Percentiles rank a stretch among this genome's conserved stretches.
These are phyloP conservation scores for Octopus sinensis DNA, from an alignment of 1,140 invertebrate species.

Conservation along the genomic window DNA sequence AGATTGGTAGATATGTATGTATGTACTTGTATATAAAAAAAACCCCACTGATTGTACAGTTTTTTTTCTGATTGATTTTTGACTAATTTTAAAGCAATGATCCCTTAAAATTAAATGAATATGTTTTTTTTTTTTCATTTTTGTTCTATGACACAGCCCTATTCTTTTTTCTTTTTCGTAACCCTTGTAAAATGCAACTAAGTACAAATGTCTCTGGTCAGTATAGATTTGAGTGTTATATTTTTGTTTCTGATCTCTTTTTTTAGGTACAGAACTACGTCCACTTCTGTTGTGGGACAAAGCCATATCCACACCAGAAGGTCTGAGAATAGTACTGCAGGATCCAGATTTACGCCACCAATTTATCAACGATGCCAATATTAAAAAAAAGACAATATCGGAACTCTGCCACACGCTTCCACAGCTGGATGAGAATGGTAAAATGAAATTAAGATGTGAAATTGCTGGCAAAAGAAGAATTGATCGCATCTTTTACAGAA, in stretches of 20 bases:
- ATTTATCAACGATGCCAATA: conserved; percentile 33
- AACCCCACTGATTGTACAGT: too few relatives aligned
- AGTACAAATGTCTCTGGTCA: too few relatives aligned
- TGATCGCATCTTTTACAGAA: conserved; percentile 32
- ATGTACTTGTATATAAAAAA: too few relatives aligned
- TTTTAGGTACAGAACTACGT: background rate
- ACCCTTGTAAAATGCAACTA: too few relatives aligned
- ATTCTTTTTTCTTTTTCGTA: too few relatives aligned
- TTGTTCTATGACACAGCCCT: too few relatives aligned
- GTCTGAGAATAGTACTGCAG: conserved; percentile 25
- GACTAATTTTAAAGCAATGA: too few relatives aligned
- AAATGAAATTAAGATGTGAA: conserved; percentile 25
- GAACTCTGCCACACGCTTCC: conserved; percentile 22
- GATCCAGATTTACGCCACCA: conserved; percentile 32
- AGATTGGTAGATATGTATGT: too few relatives aligned
- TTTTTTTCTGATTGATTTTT: too few relatives aligned
- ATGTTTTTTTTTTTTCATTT: too few relatives aligned
- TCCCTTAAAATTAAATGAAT: too few relatives aligned
- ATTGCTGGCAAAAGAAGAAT: conserved; percentile 34
- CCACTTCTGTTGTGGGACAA: conserved; percentile 17
- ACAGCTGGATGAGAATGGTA: conserved; percentile 26
- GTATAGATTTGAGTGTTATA: too few relatives aligned
- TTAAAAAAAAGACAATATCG: conserved; percentile 27
- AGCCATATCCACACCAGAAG: conserved; percentile 27
- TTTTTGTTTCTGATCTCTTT: background rate